Conservation (phyloP, 2,888 invertebrate genomes). For the Tetheella fluctuosa region DNA sequence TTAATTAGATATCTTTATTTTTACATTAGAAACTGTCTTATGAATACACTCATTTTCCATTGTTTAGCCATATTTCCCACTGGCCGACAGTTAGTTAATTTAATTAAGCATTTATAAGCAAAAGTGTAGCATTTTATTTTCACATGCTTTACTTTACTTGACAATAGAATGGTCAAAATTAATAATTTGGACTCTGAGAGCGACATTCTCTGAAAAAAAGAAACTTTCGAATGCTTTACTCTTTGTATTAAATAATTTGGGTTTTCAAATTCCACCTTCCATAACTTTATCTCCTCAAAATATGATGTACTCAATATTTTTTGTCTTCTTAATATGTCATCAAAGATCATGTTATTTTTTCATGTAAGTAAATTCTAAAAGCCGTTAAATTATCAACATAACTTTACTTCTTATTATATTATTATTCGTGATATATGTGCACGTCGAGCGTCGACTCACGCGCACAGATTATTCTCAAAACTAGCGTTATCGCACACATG, state of each 20-base stretch:
- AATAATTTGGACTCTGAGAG: conserved; percentile 51
- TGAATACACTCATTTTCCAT: conserved; percentile 61
- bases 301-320: not conserved
- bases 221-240: conserved; percentile 2
- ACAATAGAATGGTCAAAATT: conserved; percentile 64
- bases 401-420: not conserved
- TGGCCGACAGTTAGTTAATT: conserved; percentile 71
- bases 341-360: not conserved
- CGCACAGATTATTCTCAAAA: conserved; percentile 76
- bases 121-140: conserved; percentile 60
- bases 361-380: not conserved
- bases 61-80: conserved; percentile 70
- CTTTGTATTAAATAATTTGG: not conserved
- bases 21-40: conserved; percentile 66
- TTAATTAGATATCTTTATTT: conserved; percentile 10
- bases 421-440: not conserved
- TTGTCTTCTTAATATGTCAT: not conserved
- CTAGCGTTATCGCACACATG: conserved; percentile 81
- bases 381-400: not conserved
- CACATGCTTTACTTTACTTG: conserved; percentile 73
- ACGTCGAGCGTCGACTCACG: conserved; percentile 57
- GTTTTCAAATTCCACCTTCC: not conserved
- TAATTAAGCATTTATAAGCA: conserved; percentile 73
- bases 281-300: not conserved
- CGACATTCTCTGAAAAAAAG: conserved; percentile 22